These are phyloP conservation scores for Linepithema humile DNA, from an alignment of 1,140 invertebrate genomes.

Conservation along the genomic window DNA sequence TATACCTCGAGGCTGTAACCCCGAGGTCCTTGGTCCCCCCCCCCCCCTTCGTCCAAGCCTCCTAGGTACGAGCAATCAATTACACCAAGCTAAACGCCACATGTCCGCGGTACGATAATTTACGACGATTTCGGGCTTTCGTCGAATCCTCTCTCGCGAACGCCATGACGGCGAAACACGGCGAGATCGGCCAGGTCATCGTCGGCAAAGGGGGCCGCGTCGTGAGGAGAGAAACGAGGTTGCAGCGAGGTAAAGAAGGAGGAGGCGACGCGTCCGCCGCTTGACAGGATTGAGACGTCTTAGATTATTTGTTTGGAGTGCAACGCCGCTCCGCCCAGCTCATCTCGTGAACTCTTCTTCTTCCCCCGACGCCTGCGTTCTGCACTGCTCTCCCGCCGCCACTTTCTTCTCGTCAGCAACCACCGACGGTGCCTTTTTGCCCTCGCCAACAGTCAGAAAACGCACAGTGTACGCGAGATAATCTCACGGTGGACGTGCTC, in stretches of 20 bases:
- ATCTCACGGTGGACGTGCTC: conserved; percentile 44
- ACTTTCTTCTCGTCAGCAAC: conserved; percentile 30
- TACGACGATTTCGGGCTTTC: conserved; percentile 73
- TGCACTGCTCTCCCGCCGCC: neutral
- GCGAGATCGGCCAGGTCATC: neutral
- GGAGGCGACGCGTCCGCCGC: conserved; percentile 61
- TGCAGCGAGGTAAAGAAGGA: conserved; percentile 13
- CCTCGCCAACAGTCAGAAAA: conserved; percentile 7
- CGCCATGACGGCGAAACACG: neutral
- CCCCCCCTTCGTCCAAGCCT: neutral
- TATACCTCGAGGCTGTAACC: conserved; percentile 64
- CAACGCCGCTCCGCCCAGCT: conserved; percentile 74
- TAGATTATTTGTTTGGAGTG: conserved; percentile 80
- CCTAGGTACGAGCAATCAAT: conserved; percentile 74
- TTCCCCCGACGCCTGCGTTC: conserved; percentile 45
- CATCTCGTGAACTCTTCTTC: conserved; percentile 63
- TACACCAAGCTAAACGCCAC: conserved; percentile 75
- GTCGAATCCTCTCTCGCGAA: conserved; percentile 41
- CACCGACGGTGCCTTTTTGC: conserved; percentile 47
- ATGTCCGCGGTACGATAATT: conserved; percentile 74
- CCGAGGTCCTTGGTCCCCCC: conserved; percentile 18
- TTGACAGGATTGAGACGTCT: conserved; percentile 77
- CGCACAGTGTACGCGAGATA: neutral
- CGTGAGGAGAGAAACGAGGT: conserved; percentile 34
- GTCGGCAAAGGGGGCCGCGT: conserved; percentile 6